Base-by-base conservation (phyloP, 2,888 invertebrate genomes). In the Drepanosiphum platanoidis region DNA sequence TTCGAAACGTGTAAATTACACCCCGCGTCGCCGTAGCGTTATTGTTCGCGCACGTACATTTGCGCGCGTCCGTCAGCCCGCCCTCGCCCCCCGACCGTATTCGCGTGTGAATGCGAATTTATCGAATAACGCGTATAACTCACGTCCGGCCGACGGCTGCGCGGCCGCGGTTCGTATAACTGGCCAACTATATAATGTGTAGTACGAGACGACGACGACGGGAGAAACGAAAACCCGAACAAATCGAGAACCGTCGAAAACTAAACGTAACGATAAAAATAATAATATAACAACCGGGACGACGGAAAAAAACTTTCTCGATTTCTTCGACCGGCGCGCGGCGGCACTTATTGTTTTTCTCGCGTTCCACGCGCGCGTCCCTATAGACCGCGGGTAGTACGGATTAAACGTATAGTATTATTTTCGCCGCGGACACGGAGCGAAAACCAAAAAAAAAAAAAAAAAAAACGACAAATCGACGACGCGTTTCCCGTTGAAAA, bases 1-100 rank as follows among this genome's bases (percentile, higher is more conserved):
- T 78, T 66, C 42, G 22, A 36, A 42, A 66, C 30, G 30, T 22
- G 66, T 78, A 66, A 78, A 78, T 78, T 66, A 66, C 42, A 61
- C 36, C n/a, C 9, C 13, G 52, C n/a, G 27, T n/a, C 2, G 15
- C 27, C 27, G 27, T 61, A 61, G 11, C 11, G 42, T 42, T 42
- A 9, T 9, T 42, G 11, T 42, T 42, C 11, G 11, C 11, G 5
- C 5, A 22, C 52, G 22, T 52, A 18, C 22, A 27, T 61, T 8
- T 1, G 4, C 9, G 42, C 42, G 42, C 42, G 42, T 42, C 9
- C 61, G n/a, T 27, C 61, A 18, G 22, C 27, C 11, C 22, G 7
- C 3, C 1, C 11, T 42, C n/a, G 27, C 13, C 22, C 22, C 5
- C 61, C 61, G 61, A 27, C 9, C 27, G 61, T 2, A 61, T 61